phyloP scores from a whole-genome alignment of 2,888 invertebrate genomes.

The Ferrisia virgata region DNA sequence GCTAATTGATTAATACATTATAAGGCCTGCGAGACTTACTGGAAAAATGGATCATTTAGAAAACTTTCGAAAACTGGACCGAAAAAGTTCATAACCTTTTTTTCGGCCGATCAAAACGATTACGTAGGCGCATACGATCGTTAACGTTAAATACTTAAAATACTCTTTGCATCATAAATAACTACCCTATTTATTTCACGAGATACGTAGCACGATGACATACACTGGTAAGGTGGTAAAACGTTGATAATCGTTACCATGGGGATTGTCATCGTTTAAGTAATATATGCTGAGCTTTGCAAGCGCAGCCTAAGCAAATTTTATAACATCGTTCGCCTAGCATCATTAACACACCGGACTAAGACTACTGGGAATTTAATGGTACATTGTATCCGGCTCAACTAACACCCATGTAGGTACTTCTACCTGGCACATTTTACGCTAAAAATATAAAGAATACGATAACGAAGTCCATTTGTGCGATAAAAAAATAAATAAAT shows the following conservation, averaged over 20 bases:
- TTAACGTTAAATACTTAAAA: too few species aligned
- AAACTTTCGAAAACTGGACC: conserved; percentile 47
- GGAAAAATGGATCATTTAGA: conserved; percentile 52
- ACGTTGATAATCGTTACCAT: neutral
- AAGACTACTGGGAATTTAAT: too few species aligned
- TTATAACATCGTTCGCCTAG: neutral
- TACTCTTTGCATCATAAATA: too few species aligned
- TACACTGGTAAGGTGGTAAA: neutral
- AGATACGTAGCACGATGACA: neutral
- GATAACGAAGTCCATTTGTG: neutral
- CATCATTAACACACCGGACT: too few species aligned
- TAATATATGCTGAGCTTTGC: neutral
- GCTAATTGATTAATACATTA: too few species aligned
- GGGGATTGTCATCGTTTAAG: neutral
- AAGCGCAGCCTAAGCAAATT: neutral
- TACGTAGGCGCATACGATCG: too few species aligned
- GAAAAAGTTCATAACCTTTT: neutral
- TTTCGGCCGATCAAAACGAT: neutral
- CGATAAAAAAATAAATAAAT: neutral
- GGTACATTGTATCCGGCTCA: too few species aligned
- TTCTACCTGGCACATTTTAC: too few species aligned
- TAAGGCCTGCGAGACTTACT: conserved; percentile 51
- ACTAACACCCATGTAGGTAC: too few species aligned
- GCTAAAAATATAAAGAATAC: too few species aligned
- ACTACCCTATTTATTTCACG: neutral